phyloP scores from a whole-genome alignment of 2,113 vertebrate species.

The Actenoides lindsayi region DNA sequence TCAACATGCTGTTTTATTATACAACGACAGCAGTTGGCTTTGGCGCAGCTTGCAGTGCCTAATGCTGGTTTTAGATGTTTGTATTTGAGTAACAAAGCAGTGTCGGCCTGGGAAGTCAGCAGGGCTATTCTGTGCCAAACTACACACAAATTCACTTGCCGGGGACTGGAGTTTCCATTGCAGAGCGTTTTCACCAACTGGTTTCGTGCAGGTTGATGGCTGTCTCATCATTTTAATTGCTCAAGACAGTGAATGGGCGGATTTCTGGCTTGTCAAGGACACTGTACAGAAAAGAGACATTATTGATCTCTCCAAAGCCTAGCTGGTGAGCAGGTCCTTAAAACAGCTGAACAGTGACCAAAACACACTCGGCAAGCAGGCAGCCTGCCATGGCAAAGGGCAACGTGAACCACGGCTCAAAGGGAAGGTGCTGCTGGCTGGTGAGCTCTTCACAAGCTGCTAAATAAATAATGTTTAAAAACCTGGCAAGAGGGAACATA shows the following conservation, averaged over 20 bases:
- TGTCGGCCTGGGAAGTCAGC: slow-evolving; percentile 8
- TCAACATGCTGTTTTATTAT: slow-evolving; percentile 58
- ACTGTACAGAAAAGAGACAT: neutral
- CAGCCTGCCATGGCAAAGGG: neutral
- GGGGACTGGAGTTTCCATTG: neutral
- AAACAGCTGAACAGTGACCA: neutral
- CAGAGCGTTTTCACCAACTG: neutral
- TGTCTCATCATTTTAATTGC: neutral
- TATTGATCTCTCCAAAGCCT: slow-evolving; percentile 29
- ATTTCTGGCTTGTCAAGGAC: slow-evolving; percentile 36
- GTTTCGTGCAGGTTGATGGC: neutral
- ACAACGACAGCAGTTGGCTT: slow-evolving; percentile 53
- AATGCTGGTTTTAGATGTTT: slow-evolving; percentile 60
- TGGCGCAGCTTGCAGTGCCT: slow-evolving; percentile 14
- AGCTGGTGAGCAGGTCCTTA: neutral
- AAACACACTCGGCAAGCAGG: neutral
- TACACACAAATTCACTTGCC: neutral
- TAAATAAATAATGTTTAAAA: slow-evolving; percentile 8
- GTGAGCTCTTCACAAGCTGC: neutral
- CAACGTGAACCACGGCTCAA: neutral
- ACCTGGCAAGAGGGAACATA: neutral
- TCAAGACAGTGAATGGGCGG: neutral
- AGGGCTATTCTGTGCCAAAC: slow-evolving; percentile 47
- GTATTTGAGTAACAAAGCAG: slow-evolving; percentile 65
- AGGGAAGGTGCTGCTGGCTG: neutral